A percentile compares a stretch with the other conserved stretches of the same genome.
These are phyloP conservation scores for Spinus pinus DNA, from an alignment of 2,797 vertebrate genomes.

Conservation along the genomic window DNA sequence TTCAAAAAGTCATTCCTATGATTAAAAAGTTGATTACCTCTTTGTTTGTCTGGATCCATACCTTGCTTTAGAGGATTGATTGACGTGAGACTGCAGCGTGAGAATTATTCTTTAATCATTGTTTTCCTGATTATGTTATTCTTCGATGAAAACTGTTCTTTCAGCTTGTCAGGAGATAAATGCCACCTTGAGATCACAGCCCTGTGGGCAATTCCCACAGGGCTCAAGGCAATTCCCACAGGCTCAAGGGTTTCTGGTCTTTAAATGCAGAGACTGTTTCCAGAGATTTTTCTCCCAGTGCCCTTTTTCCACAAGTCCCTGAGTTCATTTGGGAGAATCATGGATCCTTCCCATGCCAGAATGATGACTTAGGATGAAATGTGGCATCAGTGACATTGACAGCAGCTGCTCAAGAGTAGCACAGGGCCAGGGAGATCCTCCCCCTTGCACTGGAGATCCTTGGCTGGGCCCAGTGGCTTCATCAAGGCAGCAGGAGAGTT, in stretches of 20 bases:
- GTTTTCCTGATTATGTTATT: not conserved
- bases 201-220: not conserved
- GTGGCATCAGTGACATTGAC: not conserved
- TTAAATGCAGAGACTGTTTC: not conserved
- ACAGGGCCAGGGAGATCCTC: not conserved
- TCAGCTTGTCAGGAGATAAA: not conserved
- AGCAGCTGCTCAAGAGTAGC: not conserved
- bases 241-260: not conserved
- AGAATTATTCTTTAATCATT: not conserved
- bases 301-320: not conserved
- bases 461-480: not conserved
- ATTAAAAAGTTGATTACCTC: not conserved
- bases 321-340: not conserved
- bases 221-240: not conserved
- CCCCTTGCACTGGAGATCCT: not conserved
- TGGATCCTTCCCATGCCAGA: not conserved
- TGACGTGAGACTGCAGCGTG: rapidly evolving
- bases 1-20: not conserved
- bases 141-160: not conserved
- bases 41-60: not conserved
- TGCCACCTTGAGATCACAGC: not conserved
- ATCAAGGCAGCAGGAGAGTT: not conserved
- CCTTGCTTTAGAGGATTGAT: not conserved
- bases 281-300: not conserved
- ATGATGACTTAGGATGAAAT: not conserved